These are phyloP conservation scores for Antitype chi DNA, from an alignment of 2,888 invertebrate genomes.

Conservation along the genomic window DNA sequence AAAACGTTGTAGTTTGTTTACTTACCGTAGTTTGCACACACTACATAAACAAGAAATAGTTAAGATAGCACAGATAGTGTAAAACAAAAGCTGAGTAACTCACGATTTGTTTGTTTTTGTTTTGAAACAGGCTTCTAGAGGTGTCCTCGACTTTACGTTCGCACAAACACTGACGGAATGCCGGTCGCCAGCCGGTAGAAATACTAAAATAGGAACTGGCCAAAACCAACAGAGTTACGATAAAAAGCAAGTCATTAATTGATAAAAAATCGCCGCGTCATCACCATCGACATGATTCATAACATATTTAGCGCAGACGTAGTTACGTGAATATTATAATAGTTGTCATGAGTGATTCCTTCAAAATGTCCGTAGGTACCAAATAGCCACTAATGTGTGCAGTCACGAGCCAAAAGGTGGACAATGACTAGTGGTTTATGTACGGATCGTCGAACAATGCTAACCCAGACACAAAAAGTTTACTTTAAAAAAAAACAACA, in stretches of 20 bases:
- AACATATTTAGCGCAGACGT: background rate
- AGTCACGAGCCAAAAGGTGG: too few species aligned
- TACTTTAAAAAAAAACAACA: too few species aligned
- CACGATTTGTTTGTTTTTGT: slow-evolving; percentile 7
- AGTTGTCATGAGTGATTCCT: background rate
- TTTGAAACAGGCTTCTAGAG: background rate
- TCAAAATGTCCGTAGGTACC: too few species aligned
- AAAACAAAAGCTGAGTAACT: background rate
- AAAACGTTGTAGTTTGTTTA: too few species aligned
- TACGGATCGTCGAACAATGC: too few species aligned
- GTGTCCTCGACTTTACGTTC: background rate
- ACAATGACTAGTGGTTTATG: too few species aligned
- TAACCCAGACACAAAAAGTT: too few species aligned
- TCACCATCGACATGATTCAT: slow-evolving; percentile 8
- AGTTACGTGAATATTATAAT: background rate
- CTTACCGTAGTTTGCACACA: too few species aligned
- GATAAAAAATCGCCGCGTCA: slow-evolving; percentile 17
- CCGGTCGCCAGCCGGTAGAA: background rate
- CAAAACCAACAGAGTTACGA: slow-evolving; percentile 9
- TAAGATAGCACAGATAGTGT: too few species aligned
- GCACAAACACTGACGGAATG: slow-evolving; percentile 6
- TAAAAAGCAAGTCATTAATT: slow-evolving; percentile 33
- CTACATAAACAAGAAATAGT: too few species aligned
- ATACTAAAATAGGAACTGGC: slow-evolving; percentile 1
- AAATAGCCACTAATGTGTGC: too few species aligned